A percentile compares a stretch with the other conserved stretches of the same genome.
Conservation (phyloP, 2,113 vertebrate species). For the Leptosomus discolor region DNA sequence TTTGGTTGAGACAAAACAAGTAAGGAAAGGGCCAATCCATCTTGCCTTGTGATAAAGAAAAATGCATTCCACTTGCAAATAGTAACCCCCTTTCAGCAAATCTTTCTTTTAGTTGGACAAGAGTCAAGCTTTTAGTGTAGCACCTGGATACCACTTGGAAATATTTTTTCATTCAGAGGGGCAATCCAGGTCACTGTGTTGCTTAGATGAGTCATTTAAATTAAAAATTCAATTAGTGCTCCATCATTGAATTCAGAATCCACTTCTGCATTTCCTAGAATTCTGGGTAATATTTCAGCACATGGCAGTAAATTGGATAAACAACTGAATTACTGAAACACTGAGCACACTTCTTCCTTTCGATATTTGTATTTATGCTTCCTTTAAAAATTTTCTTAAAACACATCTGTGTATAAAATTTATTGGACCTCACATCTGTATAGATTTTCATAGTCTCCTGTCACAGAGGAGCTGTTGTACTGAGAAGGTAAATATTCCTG, state of each 20-base stretch:
- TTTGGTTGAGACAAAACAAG: neutral
- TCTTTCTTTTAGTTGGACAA: neutral
- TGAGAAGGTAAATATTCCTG: neutral
- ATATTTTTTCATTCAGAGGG: neutral
- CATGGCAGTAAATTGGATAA: neutral
- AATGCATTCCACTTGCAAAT: neutral
- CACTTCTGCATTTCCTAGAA: constrained; percentile 35
- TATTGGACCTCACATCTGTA: neutral
- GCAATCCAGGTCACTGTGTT: neutral
- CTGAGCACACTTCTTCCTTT: neutral
- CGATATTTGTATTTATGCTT: neutral
- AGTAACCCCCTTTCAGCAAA: neutral
- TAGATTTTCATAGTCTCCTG: neutral
- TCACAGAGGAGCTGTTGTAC: neutral
- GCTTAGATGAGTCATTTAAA: constrained; percentile 20
- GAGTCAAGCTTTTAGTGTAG: neutral
- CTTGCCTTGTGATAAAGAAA: neutral
- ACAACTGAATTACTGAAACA: constrained; percentile 13
- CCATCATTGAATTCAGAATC: constrained; percentile 14
- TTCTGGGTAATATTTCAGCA: constrained; percentile 22
- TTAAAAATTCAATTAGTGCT: constrained; percentile 44
- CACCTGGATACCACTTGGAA: neutral
- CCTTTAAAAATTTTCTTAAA: neutral
- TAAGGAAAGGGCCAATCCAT: neutral
- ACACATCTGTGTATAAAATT: neutral